phyloP scores from a whole-genome alignment of 2,113 vertebrate species.

The Thymallus thymallus region DNA sequence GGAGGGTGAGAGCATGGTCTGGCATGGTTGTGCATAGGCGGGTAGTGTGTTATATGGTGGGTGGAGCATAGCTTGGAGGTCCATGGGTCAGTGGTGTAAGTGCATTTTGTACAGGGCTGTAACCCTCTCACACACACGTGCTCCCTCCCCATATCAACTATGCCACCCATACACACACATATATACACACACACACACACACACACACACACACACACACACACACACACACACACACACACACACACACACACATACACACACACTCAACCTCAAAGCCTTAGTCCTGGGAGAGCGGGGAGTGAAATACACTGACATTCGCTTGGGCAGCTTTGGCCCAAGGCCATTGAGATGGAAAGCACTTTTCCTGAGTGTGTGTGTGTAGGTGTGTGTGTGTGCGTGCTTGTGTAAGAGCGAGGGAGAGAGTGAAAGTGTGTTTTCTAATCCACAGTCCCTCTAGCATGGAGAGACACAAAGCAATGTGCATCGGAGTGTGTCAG shows the following conservation, averaged over 20 bases:
- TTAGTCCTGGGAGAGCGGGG: constrained; percentile 21
- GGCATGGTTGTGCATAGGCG: no score
- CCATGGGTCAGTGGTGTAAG: no score
- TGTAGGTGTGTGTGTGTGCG: constrained; percentile 8
- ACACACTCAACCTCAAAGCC: background rate
- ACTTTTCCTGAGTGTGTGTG: constrained; percentile 5
- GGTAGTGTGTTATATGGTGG: background rate
- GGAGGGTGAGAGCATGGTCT: no score
- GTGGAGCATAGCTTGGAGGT: no score
- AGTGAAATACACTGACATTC: constrained; percentile 35
- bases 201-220: constrained; percentile 6
- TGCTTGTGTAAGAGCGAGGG: no score
- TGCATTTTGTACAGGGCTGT: no score
- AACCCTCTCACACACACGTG: no score
- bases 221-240: constrained; percentile 22
- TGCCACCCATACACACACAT: constrained; percentile 20
- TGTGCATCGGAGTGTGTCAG: background rate
- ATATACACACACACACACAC: no score
- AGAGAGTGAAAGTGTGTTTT: no score
- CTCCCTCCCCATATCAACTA: constrained; percentile 5
- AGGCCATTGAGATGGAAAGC: constrained; percentile 24
- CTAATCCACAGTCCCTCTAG: background rate
- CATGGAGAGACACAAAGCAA: background rate
- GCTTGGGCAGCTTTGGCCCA: constrained; percentile 23
- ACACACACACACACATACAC: constrained; percentile 11